Percentiles rank a stretch among this genome's conserved stretches.
Conservation (phyloP, 2,113 vertebrate genomes). For the Cavia aperea region DNA sequence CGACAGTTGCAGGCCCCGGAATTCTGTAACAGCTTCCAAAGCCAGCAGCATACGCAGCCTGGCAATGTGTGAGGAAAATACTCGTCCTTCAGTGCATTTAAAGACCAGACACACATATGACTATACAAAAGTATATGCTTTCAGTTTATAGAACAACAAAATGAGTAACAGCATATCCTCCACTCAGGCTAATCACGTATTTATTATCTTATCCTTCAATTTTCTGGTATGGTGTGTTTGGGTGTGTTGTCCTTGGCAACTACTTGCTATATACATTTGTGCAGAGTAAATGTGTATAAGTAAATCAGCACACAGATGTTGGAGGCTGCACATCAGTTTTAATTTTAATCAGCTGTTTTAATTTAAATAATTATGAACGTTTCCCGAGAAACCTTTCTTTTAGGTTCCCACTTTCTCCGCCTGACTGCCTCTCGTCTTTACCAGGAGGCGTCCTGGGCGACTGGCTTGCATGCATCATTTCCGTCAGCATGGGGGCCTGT, state of each 20-base stretch:
- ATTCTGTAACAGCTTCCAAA: not conserved
- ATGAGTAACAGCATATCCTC: not conserved
- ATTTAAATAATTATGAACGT: not conserved
- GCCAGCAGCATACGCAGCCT: not conserved
- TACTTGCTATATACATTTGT: not conserved
- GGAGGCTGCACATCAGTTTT: not conserved
- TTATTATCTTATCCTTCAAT: not conserved
- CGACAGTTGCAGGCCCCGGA: accelerated
- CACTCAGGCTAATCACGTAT: not conserved
- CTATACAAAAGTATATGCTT: not conserved
- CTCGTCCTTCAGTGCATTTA: not conserved
- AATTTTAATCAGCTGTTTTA: not conserved
- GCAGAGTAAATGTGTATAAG: not conserved
- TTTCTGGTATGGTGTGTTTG: not conserved
- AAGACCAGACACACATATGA: not conserved
- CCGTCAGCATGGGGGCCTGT: accelerated
- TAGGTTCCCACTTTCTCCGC: not conserved
- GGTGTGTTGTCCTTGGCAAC: not conserved
- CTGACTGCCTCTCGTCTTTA: no score
- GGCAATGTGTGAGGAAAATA: not conserved
- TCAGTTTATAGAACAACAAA: not conserved
- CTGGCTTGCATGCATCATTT: accelerated
- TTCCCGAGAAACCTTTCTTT: not conserved
- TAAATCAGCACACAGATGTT: not conserved
- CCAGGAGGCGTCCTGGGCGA: not conserved